These are phyloP conservation scores for Eulemur coronatus DNA, from an alignment of 2,797 vertebrate species.

Conservation along the genomic window DNA sequence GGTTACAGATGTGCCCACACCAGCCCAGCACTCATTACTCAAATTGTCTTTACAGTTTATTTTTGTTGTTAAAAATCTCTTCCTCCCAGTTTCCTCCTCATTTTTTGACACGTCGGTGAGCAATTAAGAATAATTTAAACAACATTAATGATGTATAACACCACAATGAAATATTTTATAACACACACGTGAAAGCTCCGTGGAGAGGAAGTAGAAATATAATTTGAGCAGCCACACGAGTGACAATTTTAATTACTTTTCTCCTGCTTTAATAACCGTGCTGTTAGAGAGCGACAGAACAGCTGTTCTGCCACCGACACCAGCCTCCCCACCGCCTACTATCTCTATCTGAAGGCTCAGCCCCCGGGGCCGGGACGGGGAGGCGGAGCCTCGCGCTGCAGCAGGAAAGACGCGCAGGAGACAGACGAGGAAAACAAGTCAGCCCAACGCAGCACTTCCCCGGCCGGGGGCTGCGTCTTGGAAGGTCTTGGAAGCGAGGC, in stretches of 20 bases:
- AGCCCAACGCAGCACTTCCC: rapidly evolving
- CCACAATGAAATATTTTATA: conserved; percentile 48
- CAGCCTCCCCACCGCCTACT: not conserved
- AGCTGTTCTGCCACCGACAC: conserved; percentile 31
- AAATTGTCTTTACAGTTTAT: not conserved
- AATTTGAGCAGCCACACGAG: conserved; percentile 28
- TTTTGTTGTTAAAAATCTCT: conserved; percentile 53
- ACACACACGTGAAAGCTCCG: not conserved
- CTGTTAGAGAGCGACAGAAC: conserved; percentile 27
- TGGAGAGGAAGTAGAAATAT: conserved; percentile 44
- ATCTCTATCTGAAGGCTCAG: not conserved
- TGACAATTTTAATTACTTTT: conserved; percentile 64
- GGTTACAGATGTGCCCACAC: not conserved
- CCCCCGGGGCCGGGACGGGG: not conserved
- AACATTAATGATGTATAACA: conserved; percentile 30
- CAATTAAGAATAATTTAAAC: conserved; percentile 56
- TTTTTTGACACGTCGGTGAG: not conserved
- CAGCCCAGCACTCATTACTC: too few species aligned
- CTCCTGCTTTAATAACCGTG: not conserved
- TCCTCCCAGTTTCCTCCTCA: not conserved
- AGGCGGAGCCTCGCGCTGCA: not conserved
- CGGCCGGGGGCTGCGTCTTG: rapidly evolving
- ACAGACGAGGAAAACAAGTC: not conserved
- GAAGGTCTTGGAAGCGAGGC: conserved; percentile 35
- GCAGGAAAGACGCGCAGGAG: not conserved